These are phyloP conservation scores for Coenobita brevimanus DNA, from an alignment of 1,140 invertebrate species.

Conservation along the genomic window DNA sequence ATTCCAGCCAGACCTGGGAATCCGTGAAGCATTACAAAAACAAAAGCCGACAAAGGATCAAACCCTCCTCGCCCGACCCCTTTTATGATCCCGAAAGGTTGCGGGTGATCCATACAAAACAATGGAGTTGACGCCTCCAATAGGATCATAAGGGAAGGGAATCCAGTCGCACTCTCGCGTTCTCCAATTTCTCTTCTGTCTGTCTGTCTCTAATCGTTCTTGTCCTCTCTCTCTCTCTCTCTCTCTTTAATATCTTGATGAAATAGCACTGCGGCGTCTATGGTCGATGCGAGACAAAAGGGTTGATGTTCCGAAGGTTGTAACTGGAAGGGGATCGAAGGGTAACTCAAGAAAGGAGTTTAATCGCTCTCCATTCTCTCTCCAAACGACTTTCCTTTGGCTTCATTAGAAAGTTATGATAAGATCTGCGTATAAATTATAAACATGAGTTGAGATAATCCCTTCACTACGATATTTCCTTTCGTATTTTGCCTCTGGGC, in stretches of 20 bases:
- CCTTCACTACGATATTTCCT: too few species aligned
- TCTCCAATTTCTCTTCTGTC: neutral
- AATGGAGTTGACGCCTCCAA: neutral
- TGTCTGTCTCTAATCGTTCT: neutral
- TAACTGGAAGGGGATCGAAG: too few species aligned
- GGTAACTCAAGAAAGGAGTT: too few species aligned
- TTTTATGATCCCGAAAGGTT: constrained; percentile 45
- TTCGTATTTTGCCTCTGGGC: too few species aligned
- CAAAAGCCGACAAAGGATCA: constrained; percentile 37
- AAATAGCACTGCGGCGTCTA: too few species aligned
- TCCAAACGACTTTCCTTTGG: too few species aligned
- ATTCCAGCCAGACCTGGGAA: constrained; percentile 26
- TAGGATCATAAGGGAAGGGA: neutral
- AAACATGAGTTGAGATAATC: too few species aligned
- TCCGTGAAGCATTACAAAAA: constrained; percentile 48
- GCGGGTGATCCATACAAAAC: neutral
- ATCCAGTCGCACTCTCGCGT: neutral
- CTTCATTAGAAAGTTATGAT: too few species aligned
- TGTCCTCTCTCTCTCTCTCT: neutral
- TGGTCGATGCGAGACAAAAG: too few species aligned
- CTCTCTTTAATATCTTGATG: constrained; percentile 50
- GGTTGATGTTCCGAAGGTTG: too few species aligned
- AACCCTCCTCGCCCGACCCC: constrained; percentile 20
- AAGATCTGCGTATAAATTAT: too few species aligned
- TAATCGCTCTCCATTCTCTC: too few species aligned